phyloP scores from a whole-genome alignment of 2,797 vertebrate genomes.

The Novumbra hubbsi region DNA sequence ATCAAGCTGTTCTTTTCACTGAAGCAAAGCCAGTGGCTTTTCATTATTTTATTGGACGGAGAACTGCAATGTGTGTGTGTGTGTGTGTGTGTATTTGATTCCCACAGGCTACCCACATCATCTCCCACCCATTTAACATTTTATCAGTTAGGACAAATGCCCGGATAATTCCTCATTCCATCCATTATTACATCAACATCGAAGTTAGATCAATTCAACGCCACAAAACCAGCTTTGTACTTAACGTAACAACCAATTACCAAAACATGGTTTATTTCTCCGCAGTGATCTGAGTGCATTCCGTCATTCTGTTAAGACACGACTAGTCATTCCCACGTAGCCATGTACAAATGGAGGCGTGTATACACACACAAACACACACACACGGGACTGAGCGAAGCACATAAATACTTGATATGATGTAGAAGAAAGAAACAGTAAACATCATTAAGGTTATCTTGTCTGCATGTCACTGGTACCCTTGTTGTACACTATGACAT shows the following conservation, averaged over 20 bases:
- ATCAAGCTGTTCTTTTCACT: constrained; percentile 16
- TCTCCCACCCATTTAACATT: not conserved
- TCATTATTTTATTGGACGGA: constrained; percentile 19
- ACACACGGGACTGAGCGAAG: not conserved
- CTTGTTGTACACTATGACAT: not conserved
- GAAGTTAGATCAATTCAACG: not conserved
- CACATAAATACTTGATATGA: not conserved
- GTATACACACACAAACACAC: not conserved
- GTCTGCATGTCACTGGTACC: not conserved
- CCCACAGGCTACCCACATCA: not conserved
- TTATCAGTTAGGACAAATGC: not conserved
- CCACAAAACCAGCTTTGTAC: too few species aligned
- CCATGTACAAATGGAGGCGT: not conserved
- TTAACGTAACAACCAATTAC: not conserved
- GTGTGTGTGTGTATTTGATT: not conserved
- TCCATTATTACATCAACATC: not conserved
- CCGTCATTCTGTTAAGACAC: not conserved
- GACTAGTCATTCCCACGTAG: not conserved
- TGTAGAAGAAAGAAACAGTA: not conserved
- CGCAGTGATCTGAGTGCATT: not conserved
- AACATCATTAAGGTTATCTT: not conserved
- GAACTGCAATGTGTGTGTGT: constrained; percentile 14
- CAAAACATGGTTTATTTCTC: not conserved
- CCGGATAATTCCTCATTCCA: not conserved
- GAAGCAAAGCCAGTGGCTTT: constrained; percentile 16